phyloP scores from a whole-genome alignment of 2,888 invertebrate genomes.

The Elegia similella region DNA sequence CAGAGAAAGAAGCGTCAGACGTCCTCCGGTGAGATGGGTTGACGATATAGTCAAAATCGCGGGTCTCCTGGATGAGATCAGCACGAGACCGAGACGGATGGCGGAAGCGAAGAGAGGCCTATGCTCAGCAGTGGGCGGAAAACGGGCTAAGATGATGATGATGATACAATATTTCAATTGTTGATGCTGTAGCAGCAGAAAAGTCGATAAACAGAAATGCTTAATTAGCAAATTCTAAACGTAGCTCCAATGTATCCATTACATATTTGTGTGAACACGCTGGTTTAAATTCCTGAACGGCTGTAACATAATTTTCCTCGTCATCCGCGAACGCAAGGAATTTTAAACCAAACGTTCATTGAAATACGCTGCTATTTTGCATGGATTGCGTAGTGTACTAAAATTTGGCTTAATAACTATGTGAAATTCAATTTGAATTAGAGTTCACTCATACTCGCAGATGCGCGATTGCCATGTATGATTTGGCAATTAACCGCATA shows the following conservation, averaged over 20 bases:
- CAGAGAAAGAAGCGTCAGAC: too few species aligned
- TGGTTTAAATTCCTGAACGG: conserved; percentile 7
- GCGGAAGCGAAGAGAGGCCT: too few species aligned
- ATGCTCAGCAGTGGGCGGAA: too few species aligned
- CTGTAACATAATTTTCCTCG: conserved; percentile 8
- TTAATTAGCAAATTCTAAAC: background rate
- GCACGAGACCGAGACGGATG: too few species aligned
- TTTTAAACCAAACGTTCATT: background rate
- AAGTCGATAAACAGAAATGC: too few species aligned
- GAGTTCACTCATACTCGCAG: background rate
- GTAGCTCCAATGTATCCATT: background rate
- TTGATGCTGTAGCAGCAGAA: too few species aligned
- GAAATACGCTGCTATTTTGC: background rate
- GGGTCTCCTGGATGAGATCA: too few species aligned
- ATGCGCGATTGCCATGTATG: background rate
- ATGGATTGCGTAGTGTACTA: background rate
- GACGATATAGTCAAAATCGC: too few species aligned
- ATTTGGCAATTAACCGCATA: conserved; percentile 2
- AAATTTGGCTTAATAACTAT: conserved; percentile 8
- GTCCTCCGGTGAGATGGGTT: too few species aligned
- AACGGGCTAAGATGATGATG: too few species aligned
- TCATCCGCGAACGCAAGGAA: background rate
- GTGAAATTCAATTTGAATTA: conserved; percentile 13
- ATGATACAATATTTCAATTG: too few species aligned
- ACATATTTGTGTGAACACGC: conserved; percentile 2